A percentile compares a stretch with the other conserved stretches of the same genome.
phyloP scores from a whole-genome alignment of 1,140 invertebrate genomes.

The Drosophila malerkotliana region DNA sequence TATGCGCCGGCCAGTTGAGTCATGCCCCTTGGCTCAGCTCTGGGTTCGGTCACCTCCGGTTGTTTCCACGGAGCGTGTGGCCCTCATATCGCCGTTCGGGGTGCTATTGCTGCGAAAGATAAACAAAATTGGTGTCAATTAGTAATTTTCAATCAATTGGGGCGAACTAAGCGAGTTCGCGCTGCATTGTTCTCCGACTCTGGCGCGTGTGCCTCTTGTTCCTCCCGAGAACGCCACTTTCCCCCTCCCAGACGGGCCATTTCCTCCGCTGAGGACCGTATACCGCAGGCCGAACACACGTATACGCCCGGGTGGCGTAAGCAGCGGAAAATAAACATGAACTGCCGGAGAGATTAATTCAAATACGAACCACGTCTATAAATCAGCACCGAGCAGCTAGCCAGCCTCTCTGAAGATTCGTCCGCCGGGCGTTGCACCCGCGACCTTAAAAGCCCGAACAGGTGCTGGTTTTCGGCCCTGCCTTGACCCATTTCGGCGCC shows the following conservation, averaged over 20 bases:
- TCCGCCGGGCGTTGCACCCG: slow-evolving; percentile 1
- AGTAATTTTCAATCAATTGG: slow-evolving; percentile 41
- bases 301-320: slow-evolving; percentile 2
- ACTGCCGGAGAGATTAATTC: background rate
- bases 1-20: slow-evolving; percentile 8
- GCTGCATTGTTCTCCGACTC: no score
- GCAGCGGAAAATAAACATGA: slow-evolving; percentile 16
- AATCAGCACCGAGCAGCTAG: background rate
- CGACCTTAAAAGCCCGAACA: slow-evolving; percentile 13
- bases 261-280: no score
- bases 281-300: no score
- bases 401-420: no score
- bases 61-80: slow-evolving; percentile 7
- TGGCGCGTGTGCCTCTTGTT: no score
- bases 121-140: slow-evolving; percentile 60
- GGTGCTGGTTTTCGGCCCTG: background rate
- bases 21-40: slow-evolving; percentile 9
- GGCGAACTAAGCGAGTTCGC: no score
- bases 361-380: background rate
- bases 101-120: slow-evolving; percentile 25
- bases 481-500: background rate
- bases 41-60: slow-evolving; percentile 5
- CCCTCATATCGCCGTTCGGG: slow-evolving; percentile 14
- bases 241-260: no score
- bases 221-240: no score